Base-by-base conservation (phyloP, 2,888 invertebrate species). In the Syrphus vitripennis region DNA sequence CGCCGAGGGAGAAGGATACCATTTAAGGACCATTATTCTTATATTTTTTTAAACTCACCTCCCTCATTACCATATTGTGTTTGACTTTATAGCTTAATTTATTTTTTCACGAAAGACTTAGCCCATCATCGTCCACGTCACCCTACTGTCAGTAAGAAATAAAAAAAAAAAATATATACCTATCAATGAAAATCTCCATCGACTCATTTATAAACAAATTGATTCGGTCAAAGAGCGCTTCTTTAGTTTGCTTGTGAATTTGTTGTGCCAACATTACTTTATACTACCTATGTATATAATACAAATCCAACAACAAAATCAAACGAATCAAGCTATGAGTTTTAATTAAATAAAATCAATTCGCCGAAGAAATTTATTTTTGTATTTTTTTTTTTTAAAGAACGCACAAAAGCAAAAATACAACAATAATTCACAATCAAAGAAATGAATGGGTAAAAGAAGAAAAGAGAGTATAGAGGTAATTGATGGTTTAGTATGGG, bases 271-370 rank as follows among this genome's bases (percentile, higher is more conserved):
- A 65, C 75, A 76, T 3, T 50, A 45, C 57, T 16, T 16, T 21
- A 19, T 48, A 48, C 24, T 12, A 50, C 24, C n/a, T n/a, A 50
- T 0, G 14, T 1, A 50, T 14, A 14, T 3, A 2, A 14, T 24
- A 24, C 21, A 14, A 24, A 2, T 3, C 5, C 37, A 31, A 57
- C 48, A 70, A 57, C 4, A 42, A 69, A 57, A 57, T 57, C 31
- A 78, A 59, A 24, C 67, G 67, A 83, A 69, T 83, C 53, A 69
- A 80, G 75, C 75, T 53, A 80, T 77, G 72, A 76, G 61, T 81
- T 84, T 84, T 84, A 61, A 81, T 77, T 84, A 78, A 84, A 76
- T 77, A 61, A 81, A 71, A 67, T 76, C 84, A 81, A 84, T 84
- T 84, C 84, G 59, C 63, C 67, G 76, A 34, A 76, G 70, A 76